Evolutionary conservation across 2,888 invertebrate species (phyloP).

Genomic region (Leptinotarsa tumamoca): DNA sequence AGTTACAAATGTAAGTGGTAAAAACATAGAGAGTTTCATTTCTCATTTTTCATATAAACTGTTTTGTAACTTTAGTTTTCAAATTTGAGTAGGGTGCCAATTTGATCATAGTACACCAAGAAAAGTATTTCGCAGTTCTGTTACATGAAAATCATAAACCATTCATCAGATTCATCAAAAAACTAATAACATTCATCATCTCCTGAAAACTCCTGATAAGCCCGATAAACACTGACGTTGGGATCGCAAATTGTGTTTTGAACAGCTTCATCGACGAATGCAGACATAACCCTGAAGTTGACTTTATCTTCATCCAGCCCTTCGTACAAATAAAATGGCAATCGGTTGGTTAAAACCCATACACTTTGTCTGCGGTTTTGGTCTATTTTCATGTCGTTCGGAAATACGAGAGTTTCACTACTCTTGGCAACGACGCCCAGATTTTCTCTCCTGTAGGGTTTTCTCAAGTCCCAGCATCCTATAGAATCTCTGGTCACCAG

Average conservation of each 20-base stretch:
- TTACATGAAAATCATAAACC: no score
- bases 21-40: no score
- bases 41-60: no score
- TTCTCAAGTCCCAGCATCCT: conserved; percentile 84
- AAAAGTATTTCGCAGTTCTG: no score
- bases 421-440: conserved; percentile 74
- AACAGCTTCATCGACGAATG: conserved; percentile 74
- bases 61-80: no score
- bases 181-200: conserved; percentile 41
- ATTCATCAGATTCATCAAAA: no score
- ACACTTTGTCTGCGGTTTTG: conserved; percentile 76
- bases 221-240: conserved; percentile 49
- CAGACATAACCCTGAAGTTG: conserved; percentile 81
- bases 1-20: no score
- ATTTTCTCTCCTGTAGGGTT: conserved; percentile 75
- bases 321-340: conserved; percentile 80
- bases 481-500: conserved; percentile 81
- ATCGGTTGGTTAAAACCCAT: conserved; percentile 82
- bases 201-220: conserved; percentile 31
- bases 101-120: no score
- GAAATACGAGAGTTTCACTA: conserved; percentile 77
- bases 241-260: conserved; percentile 80
- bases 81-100: no score
- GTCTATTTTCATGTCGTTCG: conserved; percentile 85
- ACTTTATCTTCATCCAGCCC: conserved; percentile 73